These are phyloP conservation scores for Dynastes hyllus DNA, from an alignment of 2,888 invertebrate genomes.

Conservation along the genomic window DNA sequence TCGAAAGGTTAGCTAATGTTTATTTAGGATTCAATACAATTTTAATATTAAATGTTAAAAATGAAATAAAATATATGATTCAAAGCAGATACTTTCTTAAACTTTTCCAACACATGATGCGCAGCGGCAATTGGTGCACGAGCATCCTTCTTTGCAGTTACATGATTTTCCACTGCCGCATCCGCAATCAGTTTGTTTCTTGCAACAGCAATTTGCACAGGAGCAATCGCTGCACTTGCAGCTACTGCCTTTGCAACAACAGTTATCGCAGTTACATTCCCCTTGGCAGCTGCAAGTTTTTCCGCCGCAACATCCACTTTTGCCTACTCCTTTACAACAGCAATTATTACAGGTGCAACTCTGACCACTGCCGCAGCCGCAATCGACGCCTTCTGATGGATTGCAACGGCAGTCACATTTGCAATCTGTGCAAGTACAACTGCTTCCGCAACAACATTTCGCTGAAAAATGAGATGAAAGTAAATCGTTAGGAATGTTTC, in stretches of 20 bases:
- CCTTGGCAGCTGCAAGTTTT: conserved; percentile 30
- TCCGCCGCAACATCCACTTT: conserved; percentile 24
- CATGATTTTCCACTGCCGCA: conserved; percentile 19
- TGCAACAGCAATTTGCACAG: conserved; percentile 34
- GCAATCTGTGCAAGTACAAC: conserved; percentile 23
- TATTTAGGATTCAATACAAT: too few relatives aligned
- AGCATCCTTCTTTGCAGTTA: conserved; percentile 16
- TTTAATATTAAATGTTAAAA: too few relatives aligned
- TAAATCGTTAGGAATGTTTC: too few relatives aligned
- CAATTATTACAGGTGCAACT: conserved; percentile 16
- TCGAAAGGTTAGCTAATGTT: too few relatives aligned
- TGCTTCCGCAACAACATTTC: conserved; percentile 15
- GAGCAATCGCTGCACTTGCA: conserved; percentile 37
- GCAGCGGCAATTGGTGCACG: conserved; percentile 23
- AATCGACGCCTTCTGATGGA: conserved; percentile 32
- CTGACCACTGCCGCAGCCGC: conserved; percentile 23
- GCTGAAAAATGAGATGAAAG: background rate
- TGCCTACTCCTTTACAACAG: conserved; percentile 22
- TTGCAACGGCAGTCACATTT: conserved; percentile 24
- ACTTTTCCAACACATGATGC: conserved; percentile 30
- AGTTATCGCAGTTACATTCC: conserved; percentile 28
- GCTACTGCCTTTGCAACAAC: conserved; percentile 16
- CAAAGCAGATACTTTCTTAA: background rate
- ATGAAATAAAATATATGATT: too few relatives aligned
- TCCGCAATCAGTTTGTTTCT: conserved; percentile 23